phyloP scores from a whole-genome alignment of 2,888 invertebrate genomes.

The Mythimna ferrago region DNA sequence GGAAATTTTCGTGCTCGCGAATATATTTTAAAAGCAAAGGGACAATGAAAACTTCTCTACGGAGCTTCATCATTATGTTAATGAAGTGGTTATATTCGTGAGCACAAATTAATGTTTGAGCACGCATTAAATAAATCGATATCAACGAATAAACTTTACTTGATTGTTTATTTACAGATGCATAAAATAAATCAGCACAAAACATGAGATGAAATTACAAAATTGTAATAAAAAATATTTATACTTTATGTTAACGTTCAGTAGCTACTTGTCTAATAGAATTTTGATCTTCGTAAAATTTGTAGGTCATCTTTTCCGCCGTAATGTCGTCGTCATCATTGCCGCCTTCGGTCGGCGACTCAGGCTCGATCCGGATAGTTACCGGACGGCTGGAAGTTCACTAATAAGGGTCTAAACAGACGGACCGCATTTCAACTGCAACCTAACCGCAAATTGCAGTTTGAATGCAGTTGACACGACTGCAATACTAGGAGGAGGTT shows the following conservation, averaged over 20 bases:
- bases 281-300: neutral
- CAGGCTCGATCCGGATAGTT: no score
- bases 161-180: neutral
- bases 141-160: neutral
- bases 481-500: no score
- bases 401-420: no score
- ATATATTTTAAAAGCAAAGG: neutral
- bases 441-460: no score
- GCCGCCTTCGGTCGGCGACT: no score
- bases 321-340: no score
- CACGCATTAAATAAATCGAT: neutral
- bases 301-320: neutral
- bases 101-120: neutral
- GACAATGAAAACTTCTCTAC: neutral
- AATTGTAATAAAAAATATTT: neutral
- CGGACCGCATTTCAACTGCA: no score
- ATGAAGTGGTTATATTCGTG: neutral
- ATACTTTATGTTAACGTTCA: no score
- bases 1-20: neutral
- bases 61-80: neutral
- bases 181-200: neutral
- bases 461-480: no score
- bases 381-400: no score
- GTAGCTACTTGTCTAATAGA: neutral
- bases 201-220: neutral